These are phyloP conservation scores for Amphipoea lucens DNA, from an alignment of 2,888 invertebrate species.

Conservation along the genomic window DNA sequence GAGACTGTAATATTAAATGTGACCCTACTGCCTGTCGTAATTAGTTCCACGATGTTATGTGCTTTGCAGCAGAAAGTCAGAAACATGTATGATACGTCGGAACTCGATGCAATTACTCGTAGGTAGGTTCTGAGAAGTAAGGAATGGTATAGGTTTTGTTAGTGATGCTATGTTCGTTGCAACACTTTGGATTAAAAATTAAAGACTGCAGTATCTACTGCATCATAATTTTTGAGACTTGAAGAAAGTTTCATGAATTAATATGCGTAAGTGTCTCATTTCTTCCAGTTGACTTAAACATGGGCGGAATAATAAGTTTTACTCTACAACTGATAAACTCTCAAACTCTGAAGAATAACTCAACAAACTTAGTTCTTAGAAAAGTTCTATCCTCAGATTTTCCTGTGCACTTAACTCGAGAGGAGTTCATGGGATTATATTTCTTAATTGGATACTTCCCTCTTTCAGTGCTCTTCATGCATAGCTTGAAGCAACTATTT, in stretches of 20 bases:
- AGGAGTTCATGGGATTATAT: slow-evolving; percentile 19
- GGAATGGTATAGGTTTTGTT: not conserved
- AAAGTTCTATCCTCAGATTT: slow-evolving; percentile 28
- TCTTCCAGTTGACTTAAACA: slow-evolving; percentile 25
- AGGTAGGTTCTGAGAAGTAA: slow-evolving; percentile 22
- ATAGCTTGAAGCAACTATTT: slow-evolving; percentile 41
- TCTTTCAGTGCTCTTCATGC: slow-evolving; percentile 22
- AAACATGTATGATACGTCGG: slow-evolving; percentile 13
- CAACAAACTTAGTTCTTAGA: slow-evolving; percentile 38
- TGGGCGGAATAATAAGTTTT: slow-evolving; percentile 23
- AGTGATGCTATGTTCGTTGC: not conserved
- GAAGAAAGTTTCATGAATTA: slow-evolving; percentile 7
- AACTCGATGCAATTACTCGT: slow-evolving; percentile 29
- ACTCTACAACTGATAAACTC: slow-evolving; percentile 29
- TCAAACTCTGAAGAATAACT: slow-evolving; percentile 42
- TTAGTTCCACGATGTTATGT: slow-evolving; percentile 35
- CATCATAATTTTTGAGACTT: not conserved
- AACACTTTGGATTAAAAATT: slow-evolving; percentile 16
- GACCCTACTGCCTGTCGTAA: slow-evolving; percentile 4
- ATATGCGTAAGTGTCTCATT: slow-evolving; percentile 33
- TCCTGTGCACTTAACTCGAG: slow-evolving; percentile 12
- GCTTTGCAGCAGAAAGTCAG: not conserved
- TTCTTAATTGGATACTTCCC: slow-evolving; percentile 45
- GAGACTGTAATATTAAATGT: slow-evolving; percentile 15
- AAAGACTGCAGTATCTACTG: slow-evolving; percentile 14